Percentiles rank a stretch among this genome's conserved stretches.
phyloP scores from a whole-genome alignment of 2,797 vertebrate genomes.

The Hapalemur alaotrensis region DNA sequence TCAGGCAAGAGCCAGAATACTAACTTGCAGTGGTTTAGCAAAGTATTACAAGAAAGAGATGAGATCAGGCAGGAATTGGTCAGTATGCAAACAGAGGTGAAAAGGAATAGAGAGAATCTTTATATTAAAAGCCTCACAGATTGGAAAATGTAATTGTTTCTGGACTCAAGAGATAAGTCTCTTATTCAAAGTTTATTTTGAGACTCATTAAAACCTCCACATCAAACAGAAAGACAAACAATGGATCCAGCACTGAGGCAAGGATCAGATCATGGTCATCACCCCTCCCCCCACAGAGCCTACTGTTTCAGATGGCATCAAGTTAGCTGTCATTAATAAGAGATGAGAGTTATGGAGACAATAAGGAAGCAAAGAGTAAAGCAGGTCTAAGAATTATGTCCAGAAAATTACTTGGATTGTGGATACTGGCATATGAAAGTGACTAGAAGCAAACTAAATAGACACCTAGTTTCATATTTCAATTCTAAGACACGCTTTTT shows the following conservation, averaged over 20 bases:
- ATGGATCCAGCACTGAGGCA: background rate
- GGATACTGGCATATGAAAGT: background rate
- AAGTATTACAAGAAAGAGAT: conserved; percentile 1
- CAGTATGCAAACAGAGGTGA: background rate
- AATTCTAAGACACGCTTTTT: background rate
- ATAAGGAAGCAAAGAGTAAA: background rate
- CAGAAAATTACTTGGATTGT: conserved; percentile 1
- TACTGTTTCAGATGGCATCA: background rate
- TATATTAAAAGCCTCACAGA: background rate
- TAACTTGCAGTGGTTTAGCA: background rate
- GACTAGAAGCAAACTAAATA: background rate
- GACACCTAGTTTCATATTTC: background rate
- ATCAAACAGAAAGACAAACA: background rate
- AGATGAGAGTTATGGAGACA: background rate
- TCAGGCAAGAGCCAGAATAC: background rate
- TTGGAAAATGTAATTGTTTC: background rate
- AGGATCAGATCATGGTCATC: background rate
- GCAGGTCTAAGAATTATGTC: background rate
- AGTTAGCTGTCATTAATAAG: background rate
- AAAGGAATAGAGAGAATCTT: background rate
- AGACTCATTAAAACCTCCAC: background rate
- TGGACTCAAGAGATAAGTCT: background rate
- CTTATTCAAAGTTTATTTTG: background rate
- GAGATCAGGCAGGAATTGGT: background rate
- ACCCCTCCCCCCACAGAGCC: background rate